Evolutionary conservation across 1,140 invertebrate species (phyloP), one percentile per base, ranked within the genome.

Genomic region (Drosophila micromelanica): DNA sequence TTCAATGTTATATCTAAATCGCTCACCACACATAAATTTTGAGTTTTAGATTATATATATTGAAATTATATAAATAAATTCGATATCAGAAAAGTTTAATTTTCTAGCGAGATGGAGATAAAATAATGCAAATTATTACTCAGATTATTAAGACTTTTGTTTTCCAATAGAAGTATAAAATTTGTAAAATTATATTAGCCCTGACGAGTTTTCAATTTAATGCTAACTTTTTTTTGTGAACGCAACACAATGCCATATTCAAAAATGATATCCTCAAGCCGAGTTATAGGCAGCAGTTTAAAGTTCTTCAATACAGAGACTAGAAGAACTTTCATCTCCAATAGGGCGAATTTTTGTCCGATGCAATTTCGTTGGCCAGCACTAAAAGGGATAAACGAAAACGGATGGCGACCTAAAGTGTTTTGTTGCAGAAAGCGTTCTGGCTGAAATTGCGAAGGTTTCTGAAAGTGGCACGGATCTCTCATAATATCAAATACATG

Each of bases 391-490:
- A 96, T 91, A 80, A 93, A 95, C 2, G 93, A 76, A 68, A 92
- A 94, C 0, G 90, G 93, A 91, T 92, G 89, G 12, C 92, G 65
- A 82, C 91, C 77, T 60, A 90, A 12, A 12, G 86, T 42, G 93
- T 90, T 93, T 96, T 97, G 90, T 94, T 93, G 52, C 73, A 67
- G 76, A 92, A 97, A 97, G 76, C 96, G 92, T n/a, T 97, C 96
- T 0, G 97, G 97, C 78, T 95, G 93, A 82, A 96, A 98, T 35
- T 91, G 92, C 6, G 95, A 91, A 0, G 97, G 97, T 79, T 97
- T 93, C 3, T 96, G 94, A 91, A 94, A 97, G 56, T 93, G 60
- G 0, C 91, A 79, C 1, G 93, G 90, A 82, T 95, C 93, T 27
- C 94, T 92, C 87, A 96, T 95, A 7, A 96, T 86, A 46, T 92